Conservation (phyloP, 2,113 vertebrate genomes). For the Pleuronectes platessa region DNA sequence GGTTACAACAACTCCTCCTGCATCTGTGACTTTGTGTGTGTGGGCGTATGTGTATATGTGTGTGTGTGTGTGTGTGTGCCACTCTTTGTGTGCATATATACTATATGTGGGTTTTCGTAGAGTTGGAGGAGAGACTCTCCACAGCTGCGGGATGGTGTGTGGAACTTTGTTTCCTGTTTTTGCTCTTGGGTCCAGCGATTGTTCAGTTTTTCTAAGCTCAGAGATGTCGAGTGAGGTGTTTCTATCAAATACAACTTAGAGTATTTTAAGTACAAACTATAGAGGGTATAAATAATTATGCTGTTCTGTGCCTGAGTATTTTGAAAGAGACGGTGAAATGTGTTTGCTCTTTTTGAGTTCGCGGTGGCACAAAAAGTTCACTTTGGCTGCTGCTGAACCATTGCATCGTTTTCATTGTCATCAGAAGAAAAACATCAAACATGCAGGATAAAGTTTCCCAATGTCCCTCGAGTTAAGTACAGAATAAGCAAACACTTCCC, state of each 20-base stretch:
- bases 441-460: not conserved
- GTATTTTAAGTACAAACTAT: not conserved
- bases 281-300: not conserved
- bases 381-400: conserved; percentile 4
- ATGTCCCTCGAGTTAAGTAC: not conserved
- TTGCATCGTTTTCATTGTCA: not conserved
- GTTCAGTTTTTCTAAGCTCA: not conserved
- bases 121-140: conserved; percentile 63
- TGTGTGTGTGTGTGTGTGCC: conserved; percentile 39
- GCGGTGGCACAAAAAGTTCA: not conserved
- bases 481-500: not conserved
- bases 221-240: not conserved
- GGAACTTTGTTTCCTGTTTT: conserved; percentile 67
- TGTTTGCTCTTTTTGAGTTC: not conserved
- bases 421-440: not conserved
- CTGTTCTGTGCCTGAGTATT: not conserved
- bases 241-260: not conserved
- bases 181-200: conserved; percentile 34
- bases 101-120: conserved; percentile 12
- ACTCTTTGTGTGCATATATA: conserved; percentile 11
- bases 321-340: not conserved
- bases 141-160: conserved; percentile 51
- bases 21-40: conserved; percentile 51
- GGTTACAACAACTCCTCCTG: conserved; percentile 63
- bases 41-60: conserved; percentile 4